A percentile compares a stretch with the other conserved stretches of the same genome.
Conservation (phyloP, 2,797 vertebrate genomes). For the Eulemur rubriventer region DNA sequence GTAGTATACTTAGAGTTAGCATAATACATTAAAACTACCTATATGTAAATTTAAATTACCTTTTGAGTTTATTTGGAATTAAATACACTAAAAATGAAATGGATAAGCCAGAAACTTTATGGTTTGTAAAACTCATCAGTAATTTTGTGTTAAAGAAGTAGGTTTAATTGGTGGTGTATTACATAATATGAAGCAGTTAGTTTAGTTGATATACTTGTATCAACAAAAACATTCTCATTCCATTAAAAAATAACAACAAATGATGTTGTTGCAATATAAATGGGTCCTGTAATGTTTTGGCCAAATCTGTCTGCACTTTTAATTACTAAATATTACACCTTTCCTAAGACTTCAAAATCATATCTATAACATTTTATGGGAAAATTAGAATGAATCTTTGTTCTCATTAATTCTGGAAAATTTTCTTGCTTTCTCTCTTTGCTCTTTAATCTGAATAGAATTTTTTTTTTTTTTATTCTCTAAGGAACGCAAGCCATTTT, state of each 20-base stretch:
- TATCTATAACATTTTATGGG: background rate
- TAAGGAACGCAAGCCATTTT: conserved; percentile 92
- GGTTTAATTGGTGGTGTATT: background rate
- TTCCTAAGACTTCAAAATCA: conserved; percentile 5
- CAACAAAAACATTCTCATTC: conserved; percentile 26
- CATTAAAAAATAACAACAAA: background rate
- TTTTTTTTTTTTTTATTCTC: conserved; percentile 26
- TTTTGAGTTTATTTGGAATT: conserved; percentile 49
- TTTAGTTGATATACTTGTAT: conserved; percentile 40
- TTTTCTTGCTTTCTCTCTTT: background rate
- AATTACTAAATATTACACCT: background rate
- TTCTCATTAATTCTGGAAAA: conserved; percentile 23
- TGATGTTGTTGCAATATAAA: background rate
- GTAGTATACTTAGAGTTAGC: background rate
- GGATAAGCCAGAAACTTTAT: conserved; percentile 10
- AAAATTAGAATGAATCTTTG: conserved; percentile 4
- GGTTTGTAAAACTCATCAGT: background rate
- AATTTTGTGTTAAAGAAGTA: conserved; percentile 13
- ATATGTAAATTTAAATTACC: background rate
- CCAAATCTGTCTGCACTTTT: background rate
- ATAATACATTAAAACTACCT: conserved; percentile 3
- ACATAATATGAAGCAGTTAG: background rate
- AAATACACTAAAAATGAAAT: conserved; percentile 31
- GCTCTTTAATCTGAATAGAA: background rate
- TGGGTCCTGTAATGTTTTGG: background rate